phyloP scores from a whole-genome alignment of 2,113 vertebrate species.

The Felis catus region DNA sequence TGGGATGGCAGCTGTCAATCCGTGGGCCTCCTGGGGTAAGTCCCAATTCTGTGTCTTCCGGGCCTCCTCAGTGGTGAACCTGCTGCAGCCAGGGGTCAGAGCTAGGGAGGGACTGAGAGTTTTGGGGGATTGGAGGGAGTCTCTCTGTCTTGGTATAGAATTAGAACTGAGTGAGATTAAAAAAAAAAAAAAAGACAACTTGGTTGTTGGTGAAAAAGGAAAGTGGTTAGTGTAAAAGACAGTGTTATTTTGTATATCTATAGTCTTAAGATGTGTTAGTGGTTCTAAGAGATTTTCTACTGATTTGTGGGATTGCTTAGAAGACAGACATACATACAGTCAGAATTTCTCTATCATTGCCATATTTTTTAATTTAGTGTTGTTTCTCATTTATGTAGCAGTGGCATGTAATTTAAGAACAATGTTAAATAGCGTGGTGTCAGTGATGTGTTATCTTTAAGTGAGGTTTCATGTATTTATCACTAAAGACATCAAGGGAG shows the following conservation, averaged over 20 bases:
- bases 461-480: background rate
- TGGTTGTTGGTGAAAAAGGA: background rate
- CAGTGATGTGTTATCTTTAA: background rate
- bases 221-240: background rate
- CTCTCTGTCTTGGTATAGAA: background rate
- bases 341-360: background rate
- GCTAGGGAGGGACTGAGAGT: background rate
- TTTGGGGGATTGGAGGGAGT: background rate
- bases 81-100: background rate
- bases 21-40: slow-evolving; percentile 71
- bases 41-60: background rate
- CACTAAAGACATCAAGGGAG: background rate
- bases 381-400: background rate
- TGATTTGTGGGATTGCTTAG: background rate
- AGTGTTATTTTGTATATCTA: background rate
- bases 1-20: slow-evolving; percentile 61
- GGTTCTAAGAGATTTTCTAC: background rate
- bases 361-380: background rate
- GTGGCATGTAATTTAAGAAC: background rate
- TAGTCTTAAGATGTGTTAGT: background rate
- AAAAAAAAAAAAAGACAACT: background rate
- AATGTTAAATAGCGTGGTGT: background rate
- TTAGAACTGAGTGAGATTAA: background rate
- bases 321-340: background rate
- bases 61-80: background rate